Evolutionary conservation across 2,113 vertebrate genomes (phyloP), one percentile per base, ranked within the genome.

Genomic region (Sitta europaea): DNA sequence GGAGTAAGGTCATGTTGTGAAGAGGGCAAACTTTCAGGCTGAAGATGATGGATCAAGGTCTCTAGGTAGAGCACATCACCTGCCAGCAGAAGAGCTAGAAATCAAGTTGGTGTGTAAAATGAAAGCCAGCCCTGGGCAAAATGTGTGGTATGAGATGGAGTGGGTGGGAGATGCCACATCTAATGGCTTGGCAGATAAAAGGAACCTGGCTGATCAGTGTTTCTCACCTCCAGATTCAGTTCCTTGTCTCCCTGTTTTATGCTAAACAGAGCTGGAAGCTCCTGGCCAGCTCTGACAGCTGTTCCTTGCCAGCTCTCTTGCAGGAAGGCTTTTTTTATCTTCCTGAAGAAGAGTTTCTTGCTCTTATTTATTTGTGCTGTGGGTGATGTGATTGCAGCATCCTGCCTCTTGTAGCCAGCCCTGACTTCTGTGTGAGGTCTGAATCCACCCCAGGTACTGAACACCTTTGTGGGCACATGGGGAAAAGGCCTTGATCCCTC

Each of bases 401-500:
- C 55, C 36, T 54, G 57, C 33, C 3, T 4, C 67, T 86, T 4
- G 2, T 10, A 15, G 45, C 31, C 23, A 73, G 47, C 35, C 24
- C 35, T 74, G 47, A 11, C 11, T 66, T 54, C 33, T 38, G 23
- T 35, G 14, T 21, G 14, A 43, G 35, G 27, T 45, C 42, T 73
- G 72, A 70, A 53, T 21, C 58, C 58, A 23, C 18, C 8, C 51
- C 20, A 27, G 22, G 6, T 43, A 4, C 2, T 74, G 55, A 36
- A 17, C 42, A 24, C 5, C 29, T 67, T 43, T 43, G 24, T 43
- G 59, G 10, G 15, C 6, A 6, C 0, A 0, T 48, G n/a, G n/a
- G 36, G 38, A 86, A n/a, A 2, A 42, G 31, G 22, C 27, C 6
- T 74, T 15, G 10, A 20, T 43, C 47, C 47, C 45, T 36, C 38